These are phyloP conservation scores for Pangasianodon hypophthalmus DNA, from an alignment of 2,113 vertebrate species.

Conservation along the genomic window DNA sequence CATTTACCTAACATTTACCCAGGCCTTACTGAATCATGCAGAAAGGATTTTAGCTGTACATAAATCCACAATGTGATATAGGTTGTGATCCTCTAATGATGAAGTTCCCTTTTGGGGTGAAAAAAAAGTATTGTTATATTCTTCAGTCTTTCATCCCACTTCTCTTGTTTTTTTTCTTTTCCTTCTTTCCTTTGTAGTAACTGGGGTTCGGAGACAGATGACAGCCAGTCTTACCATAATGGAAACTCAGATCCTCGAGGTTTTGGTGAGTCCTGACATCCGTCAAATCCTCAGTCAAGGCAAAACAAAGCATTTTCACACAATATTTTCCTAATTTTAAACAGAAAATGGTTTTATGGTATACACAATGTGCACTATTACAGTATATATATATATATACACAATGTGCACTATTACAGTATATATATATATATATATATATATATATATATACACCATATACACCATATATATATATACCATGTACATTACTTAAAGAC, in stretches of 20 bases:
- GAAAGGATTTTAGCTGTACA: too few relatives aligned
- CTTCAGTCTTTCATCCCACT: neutral
- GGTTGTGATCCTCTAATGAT: too few relatives aligned
- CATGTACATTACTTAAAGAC: neutral
- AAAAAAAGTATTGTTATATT: neutral
- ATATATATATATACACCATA: too few relatives aligned
- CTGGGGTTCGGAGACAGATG: slow-evolving; percentile 93
- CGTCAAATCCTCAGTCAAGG: neutral
- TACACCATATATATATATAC: too few relatives aligned
- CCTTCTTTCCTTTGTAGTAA: slow-evolving; percentile 75
- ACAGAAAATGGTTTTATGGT: neutral
- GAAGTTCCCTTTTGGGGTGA: too few relatives aligned
- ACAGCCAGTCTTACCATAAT: slow-evolving; percentile 86
- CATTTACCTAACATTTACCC: too few relatives aligned
- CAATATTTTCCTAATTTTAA: neutral
- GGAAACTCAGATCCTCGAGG: slow-evolving; percentile 97
- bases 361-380: neutral
- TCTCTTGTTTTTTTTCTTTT: neutral
- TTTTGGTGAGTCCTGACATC: slow-evolving; percentile 78
- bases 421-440: too few relatives aligned
- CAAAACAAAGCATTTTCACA: neutral
- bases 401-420: too few relatives aligned
- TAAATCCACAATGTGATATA: too few relatives aligned
- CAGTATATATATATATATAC: too few relatives aligned
- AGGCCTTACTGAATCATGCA: too few relatives aligned